Base-by-base conservation (phyloP, 2,888 invertebrate genomes). In the Macaria notata region DNA sequence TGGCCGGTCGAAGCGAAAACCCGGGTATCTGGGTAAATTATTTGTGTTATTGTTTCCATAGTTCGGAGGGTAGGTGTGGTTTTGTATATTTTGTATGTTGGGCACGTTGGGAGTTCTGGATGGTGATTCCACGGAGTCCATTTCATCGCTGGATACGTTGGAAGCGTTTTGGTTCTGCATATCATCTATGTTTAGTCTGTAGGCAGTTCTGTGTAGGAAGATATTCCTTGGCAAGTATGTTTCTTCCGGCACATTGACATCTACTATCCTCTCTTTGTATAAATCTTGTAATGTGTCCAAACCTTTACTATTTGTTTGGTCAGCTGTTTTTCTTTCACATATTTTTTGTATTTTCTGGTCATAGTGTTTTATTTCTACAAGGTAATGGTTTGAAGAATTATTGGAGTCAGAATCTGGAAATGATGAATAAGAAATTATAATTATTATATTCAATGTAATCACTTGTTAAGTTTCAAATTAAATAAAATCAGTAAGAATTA, bases 251-350 rank as follows among this genome's bases (percentile, higher is more conserved):
- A 74, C 78, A 49, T 77, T 78, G 0, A 88, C 54, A 31, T 73
- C 73, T 2, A 83, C 72, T n/a, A 73, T 52, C 33, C 71, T 65
- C 59, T 79, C 74, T 46, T 76, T 68, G 29, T 68, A 73, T n/a
- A 86, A 64, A 54, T 84, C 79, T 30, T 88, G 86, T 42, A 89
- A 51, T 52, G 68, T 69, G 46, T 78, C 70, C 49, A 86, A 85
- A 64, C 53, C 61, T 46, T 70, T 72, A 31, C 76, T 67, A 4
- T 78, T 65, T 59, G 68, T 69, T 30, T 59, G 53, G 0, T 31
- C 38, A 44, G 51, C 54, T 2, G 30, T 29, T 9, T 51, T 33
- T 46, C 48, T 49, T 38, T 46, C 36, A 4, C 36, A 41, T 39
- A 58, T 44, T 8, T 56, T 46, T 36, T 53, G 9, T 7, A 60